A percentile compares a stretch with the other conserved stretches of the same genome.
Evolutionary conservation across 2,797 vertebrate genomes (phyloP).

Genomic region (Syngnathus acus): DNA sequence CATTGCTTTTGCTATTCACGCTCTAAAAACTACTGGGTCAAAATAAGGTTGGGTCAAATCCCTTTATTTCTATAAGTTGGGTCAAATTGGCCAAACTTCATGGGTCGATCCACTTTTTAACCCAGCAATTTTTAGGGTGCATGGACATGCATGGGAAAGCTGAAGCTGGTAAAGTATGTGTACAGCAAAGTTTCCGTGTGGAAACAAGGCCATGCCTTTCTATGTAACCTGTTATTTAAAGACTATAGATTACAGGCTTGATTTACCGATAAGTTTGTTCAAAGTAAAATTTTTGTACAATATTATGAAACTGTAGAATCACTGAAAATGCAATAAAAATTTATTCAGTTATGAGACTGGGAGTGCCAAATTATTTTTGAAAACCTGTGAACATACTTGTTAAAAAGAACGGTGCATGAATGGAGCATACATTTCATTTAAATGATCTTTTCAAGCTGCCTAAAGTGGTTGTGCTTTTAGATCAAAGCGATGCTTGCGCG

Average conservation of each 20-base stretch:
- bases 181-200: background rate
- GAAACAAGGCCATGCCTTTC: background rate
- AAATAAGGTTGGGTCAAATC: too few species aligned
- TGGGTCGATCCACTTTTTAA: too few species aligned
- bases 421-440: background rate
- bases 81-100: too few species aligned
- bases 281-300: background rate
- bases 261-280: background rate
- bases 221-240: conserved; percentile 1
- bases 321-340: background rate
- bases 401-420: background rate
- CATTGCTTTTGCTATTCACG: background rate
- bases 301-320: background rate
- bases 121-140: too few species aligned
- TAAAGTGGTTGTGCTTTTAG: background rate
- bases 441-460: background rate
- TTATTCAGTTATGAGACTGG: background rate
- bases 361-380: background rate
- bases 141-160: background rate
- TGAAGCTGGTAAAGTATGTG: background rate
- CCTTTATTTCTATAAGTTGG: too few species aligned
- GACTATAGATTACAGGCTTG: background rate
- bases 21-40: too few species aligned
- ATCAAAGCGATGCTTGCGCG: too few species aligned
- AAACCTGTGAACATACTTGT: background rate